phyloP scores from a whole-genome alignment of 2,888 invertebrate species.

The Cheiracanthium punctorium region DNA sequence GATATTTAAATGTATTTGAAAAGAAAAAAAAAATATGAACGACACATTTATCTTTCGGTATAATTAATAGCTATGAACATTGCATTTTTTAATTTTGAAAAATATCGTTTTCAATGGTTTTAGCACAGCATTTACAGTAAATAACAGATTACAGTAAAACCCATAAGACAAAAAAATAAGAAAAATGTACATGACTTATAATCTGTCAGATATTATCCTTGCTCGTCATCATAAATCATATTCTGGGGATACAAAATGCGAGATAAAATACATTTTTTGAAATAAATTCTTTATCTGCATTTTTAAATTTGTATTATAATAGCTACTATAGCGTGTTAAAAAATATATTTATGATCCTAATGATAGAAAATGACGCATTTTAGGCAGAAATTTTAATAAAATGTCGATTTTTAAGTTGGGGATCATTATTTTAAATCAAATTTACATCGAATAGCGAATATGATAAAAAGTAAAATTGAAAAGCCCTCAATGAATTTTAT shows the following conservation, averaged over 20 bases:
- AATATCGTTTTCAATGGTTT: neutral
- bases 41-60: neutral
- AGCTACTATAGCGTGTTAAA: neutral
- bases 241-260: constrained; percentile 20
- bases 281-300: constrained; percentile 9
- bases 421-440: no score
- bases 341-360: neutral
- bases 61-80: neutral
- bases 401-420: neutral
- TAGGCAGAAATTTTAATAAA: neutral
- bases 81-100: neutral
- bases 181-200: constrained; percentile 44
- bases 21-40: no score
- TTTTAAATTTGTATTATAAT: constrained; percentile 22
- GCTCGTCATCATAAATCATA: constrained; percentile 31
- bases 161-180: constrained; percentile 9
- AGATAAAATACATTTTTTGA: constrained; percentile 32
- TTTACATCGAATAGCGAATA: no score
- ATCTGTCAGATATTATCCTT: constrained; percentile 38
- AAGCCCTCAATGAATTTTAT: no score
- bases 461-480: no score
- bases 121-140: neutral
- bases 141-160: neutral
- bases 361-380: neutral
- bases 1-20: no score